These are phyloP conservation scores for Hermetia illucens DNA, from an alignment of 1,140 invertebrate species.

Conservation along the genomic window DNA sequence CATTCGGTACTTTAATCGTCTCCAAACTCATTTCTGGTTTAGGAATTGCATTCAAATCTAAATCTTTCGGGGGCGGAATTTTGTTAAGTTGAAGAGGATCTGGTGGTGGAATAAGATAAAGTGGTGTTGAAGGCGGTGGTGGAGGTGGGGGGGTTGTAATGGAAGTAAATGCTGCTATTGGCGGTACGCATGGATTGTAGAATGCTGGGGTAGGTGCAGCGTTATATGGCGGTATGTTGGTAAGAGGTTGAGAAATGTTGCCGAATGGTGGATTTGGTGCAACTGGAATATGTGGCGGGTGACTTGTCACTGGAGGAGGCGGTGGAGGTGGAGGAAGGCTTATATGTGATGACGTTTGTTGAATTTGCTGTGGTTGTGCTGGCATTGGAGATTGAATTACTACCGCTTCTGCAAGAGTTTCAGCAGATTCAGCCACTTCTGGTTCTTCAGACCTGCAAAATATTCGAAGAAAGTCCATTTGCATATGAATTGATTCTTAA, in stretches of 20 bases:
- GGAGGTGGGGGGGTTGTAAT: constrained; percentile 24
- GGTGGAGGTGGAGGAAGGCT: constrained; percentile 21
- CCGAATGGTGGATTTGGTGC: too few species aligned
- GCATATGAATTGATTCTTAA: too few species aligned
- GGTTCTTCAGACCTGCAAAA: too few species aligned
- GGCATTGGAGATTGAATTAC: constrained; percentile 11
- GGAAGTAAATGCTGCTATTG: constrained; percentile 15
- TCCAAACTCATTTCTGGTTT: constrained; percentile 17
- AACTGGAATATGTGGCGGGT: background rate
- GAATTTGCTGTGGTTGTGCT: constrained; percentile 12
- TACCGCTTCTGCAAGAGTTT: constrained; percentile 9
- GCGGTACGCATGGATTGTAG: background rate
- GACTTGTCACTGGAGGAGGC: constrained; percentile 21
- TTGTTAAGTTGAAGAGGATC: constrained; percentile 22
- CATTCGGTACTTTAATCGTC: constrained; percentile 30
- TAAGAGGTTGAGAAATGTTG: background rate
- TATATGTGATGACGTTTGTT: constrained; percentile 28
- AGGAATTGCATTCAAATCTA: constrained; percentile 27
- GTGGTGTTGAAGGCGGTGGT: constrained; percentile 18
- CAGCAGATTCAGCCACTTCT: too few species aligned
- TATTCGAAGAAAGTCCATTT: too few species aligned
- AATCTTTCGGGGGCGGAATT: constrained; percentile 25
- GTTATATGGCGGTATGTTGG: constrained; percentile 8
- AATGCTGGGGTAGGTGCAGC: constrained; percentile 8
- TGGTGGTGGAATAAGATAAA: constrained; percentile 23